A percentile compares a stretch with the other conserved stretches of the same genome.
Evolutionary conservation across 2,888 invertebrate genomes (phyloP).

Genomic region (Criorhina ranunculi): DNA sequence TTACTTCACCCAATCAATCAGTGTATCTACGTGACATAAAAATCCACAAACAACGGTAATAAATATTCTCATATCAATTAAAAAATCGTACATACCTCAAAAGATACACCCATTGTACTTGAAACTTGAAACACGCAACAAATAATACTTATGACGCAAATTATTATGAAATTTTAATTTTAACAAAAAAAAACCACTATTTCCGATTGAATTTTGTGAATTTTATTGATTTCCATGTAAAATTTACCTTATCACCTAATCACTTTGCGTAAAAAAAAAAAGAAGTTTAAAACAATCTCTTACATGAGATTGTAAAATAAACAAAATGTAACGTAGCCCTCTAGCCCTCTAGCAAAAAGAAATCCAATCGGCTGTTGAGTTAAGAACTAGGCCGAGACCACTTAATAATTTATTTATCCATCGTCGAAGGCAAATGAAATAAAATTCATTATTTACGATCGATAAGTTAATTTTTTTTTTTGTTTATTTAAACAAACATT

Average conservation of each 20-base stretch:
- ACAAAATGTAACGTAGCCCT: background rate
- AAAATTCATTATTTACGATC: slow-evolving; percentile 55
- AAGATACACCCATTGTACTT: slow-evolving; percentile 25
- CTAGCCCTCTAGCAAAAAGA: too few relatives aligned
- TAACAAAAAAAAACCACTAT: slow-evolving; percentile 1
- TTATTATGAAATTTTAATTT: slow-evolving; percentile 12
- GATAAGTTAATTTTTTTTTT: slow-evolving; percentile 42
- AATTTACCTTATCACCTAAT: slow-evolving; percentile 29
- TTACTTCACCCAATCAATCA: slow-evolving; percentile 43
- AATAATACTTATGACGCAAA: slow-evolving; percentile 39
- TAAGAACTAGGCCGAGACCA: slow-evolving; percentile 28
- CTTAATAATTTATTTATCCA: slow-evolving; percentile 51
- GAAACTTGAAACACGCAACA: background rate
- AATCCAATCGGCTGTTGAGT: background rate
- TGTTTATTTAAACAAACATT: background rate
- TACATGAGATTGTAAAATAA: slow-evolving; percentile 5
- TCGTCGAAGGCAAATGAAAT: slow-evolving; percentile 28
- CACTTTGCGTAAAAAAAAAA: slow-evolving; percentile 37
- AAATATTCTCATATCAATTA: slow-evolving; percentile 26
- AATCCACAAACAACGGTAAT: slow-evolving; percentile 16
- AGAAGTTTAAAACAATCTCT: background rate
- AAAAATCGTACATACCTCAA: background rate
- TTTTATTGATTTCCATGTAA: slow-evolving; percentile 56
- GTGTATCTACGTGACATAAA: slow-evolving; percentile 54
- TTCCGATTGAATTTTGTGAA: slow-evolving; percentile 30